A percentile compares a stretch with the other conserved stretches of the same genome.
phyloP scores from a whole-genome alignment of 2,888 invertebrate genomes.

The Phortica magna region DNA sequence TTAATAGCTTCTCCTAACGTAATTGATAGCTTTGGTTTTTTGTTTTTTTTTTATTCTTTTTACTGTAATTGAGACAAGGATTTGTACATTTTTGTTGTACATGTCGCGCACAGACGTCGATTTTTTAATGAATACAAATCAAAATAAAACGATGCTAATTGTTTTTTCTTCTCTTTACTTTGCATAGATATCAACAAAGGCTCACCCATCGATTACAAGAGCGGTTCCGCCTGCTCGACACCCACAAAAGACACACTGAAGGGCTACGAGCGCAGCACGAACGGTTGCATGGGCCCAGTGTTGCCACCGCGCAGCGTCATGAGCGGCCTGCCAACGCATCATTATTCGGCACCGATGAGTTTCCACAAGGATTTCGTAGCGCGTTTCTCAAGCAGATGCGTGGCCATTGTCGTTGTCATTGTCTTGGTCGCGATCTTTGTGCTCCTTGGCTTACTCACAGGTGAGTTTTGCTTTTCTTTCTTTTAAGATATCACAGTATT shows the following conservation, averaged over 20 bases:
- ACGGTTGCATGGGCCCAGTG: slow-evolving; percentile 84
- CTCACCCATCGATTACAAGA: slow-evolving; percentile 92
- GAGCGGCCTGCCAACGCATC: slow-evolving; percentile 82
- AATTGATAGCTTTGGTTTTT: slow-evolving; percentile 25
- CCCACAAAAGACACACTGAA: slow-evolving; percentile 86
- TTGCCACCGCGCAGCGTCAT: slow-evolving; percentile 83
- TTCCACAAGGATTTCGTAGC: slow-evolving; percentile 92
- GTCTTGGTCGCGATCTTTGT: slow-evolving; percentile 90
- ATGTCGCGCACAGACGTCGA: slow-evolving; percentile 6
- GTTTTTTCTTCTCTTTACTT: neutral
- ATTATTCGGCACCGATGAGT: slow-evolving; percentile 90
- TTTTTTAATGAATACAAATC: slow-evolving; percentile 11
- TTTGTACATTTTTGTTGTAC: neutral
- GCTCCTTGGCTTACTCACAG: slow-evolving; percentile 91
- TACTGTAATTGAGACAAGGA: slow-evolving; percentile 27
- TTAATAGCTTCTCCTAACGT: neutral
- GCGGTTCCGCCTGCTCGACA: slow-evolving; percentile 90
- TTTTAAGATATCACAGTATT: neutral
- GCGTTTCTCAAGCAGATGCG: slow-evolving; percentile 94
- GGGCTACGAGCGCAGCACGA: slow-evolving; percentile 81
- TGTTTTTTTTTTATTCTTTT: neutral
- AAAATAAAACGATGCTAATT: slow-evolving; percentile 42
- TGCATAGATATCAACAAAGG: slow-evolving; percentile 90
- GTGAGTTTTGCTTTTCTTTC: slow-evolving; percentile 79
- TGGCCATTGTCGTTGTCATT: slow-evolving; percentile 92